phyloP scores from a whole-genome alignment of 2,113 vertebrate species.

The Phoenicopterus ruber region DNA sequence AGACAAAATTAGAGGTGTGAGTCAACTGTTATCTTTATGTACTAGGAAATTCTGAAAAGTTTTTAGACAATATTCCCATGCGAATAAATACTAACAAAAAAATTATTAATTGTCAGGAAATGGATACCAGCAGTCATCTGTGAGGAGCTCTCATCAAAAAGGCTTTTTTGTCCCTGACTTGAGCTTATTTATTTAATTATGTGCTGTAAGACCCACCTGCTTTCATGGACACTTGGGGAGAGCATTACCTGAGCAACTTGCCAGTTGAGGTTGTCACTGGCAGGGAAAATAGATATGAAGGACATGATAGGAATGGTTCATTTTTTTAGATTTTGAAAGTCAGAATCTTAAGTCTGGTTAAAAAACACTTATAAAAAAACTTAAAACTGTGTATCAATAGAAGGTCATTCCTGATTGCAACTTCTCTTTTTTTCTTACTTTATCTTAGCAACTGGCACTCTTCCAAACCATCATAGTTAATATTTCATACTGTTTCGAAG shows the following conservation, averaged over 20 bases:
- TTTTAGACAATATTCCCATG: background rate
- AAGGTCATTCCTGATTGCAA: background rate
- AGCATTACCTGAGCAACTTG: background rate
- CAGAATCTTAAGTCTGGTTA: background rate
- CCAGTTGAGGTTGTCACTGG: background rate
- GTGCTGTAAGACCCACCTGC: background rate
- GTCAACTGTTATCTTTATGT: background rate
- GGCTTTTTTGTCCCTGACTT: background rate
- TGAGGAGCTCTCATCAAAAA: background rate
- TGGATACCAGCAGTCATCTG: background rate
- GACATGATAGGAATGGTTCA: background rate
- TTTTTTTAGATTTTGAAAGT: background rate
- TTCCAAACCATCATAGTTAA: background rate
- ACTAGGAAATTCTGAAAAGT: background rate
- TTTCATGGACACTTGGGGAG: background rate
- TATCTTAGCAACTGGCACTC: background rate
- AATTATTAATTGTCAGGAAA: background rate
- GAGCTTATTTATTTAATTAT: background rate
- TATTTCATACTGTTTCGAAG: background rate
- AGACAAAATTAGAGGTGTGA: background rate
- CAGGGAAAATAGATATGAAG: background rate
- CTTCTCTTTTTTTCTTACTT: background rate
- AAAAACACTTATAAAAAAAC: background rate
- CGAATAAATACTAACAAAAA: background rate
- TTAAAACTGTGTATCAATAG: background rate